Evolutionary conservation across 30 jellyfish, hydroid and myxozoan genomes (phyloP).

Genomic region (Hydractinia echinata): DNA sequence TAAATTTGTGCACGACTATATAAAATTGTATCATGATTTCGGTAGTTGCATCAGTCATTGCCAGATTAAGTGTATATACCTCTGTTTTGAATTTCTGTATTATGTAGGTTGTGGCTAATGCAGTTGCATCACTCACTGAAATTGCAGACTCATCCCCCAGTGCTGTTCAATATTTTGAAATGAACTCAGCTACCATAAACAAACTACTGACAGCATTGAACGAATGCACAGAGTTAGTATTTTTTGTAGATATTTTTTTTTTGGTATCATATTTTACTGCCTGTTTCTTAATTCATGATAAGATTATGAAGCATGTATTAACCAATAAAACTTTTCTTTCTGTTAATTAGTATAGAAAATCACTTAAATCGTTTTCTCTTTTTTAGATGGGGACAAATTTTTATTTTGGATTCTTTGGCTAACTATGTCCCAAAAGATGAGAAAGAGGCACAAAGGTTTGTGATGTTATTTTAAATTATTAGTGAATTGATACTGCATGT

Average conservation of each 20-base stretch:
- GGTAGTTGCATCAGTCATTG: no score
- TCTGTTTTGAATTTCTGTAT: neutral
- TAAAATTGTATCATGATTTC: no score
- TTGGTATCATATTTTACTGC: no score
- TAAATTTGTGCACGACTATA: no score
- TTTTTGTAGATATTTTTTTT: neutral
- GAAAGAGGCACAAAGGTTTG: slow-evolving; percentile 92
- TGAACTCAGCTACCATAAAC: slow-evolving; percentile 84
- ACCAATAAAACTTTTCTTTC: no score
- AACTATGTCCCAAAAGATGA: slow-evolving; percentile 84
- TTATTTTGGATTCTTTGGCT: slow-evolving; percentile 91
- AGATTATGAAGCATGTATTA: no score
- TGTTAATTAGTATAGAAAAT: no score
- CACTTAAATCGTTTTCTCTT: neutral
- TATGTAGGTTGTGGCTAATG: slow-evolving; percentile 90
- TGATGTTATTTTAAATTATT: neutral
- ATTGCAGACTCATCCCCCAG: slow-evolving; percentile 80
- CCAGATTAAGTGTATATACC: neutral
- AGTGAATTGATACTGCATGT: neutral
- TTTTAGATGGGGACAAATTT: slow-evolving; percentile 97
- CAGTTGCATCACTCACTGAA: slow-evolving; percentile 96
- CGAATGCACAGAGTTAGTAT: slow-evolving; percentile 95
- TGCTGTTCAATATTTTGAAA: slow-evolving; percentile 79
- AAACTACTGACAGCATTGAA: slow-evolving; percentile 80
- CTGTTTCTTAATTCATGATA: no score